Conservation (phyloP, 2,113 vertebrate species). For the Alaudala cheleensis region DNA sequence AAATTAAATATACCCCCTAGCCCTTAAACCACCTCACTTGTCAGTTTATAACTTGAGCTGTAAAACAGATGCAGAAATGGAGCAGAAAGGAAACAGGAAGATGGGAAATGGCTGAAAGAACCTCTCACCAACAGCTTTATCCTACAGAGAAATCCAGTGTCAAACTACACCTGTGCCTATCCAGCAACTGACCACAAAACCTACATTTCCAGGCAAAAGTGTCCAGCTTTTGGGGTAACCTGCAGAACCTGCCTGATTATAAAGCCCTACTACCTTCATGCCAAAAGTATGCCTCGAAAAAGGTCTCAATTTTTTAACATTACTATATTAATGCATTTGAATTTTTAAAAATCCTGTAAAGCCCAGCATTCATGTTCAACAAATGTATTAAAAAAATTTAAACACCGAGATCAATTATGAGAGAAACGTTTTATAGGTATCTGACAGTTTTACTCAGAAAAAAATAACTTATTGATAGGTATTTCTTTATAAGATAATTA, state of each 20-base stretch:
- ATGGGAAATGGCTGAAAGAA: not conserved
- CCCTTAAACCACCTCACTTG: not conserved
- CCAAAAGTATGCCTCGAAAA: not conserved
- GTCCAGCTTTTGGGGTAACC: not conserved
- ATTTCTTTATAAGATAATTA: not conserved
- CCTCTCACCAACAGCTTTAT: not conserved
- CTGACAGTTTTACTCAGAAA: not conserved
- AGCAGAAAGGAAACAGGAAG: not conserved
- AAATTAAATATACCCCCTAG: not conserved
- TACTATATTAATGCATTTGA: not conserved
- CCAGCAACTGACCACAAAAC: not conserved
- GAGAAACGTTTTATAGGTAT: not conserved
- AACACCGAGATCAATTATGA: not conserved
- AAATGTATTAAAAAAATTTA: not conserved
- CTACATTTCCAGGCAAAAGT: not conserved
- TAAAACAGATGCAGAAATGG: not conserved
- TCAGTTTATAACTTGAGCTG: not conserved
- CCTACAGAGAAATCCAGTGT: not conserved
- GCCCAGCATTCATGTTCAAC: not conserved
- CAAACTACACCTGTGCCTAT: not conserved
- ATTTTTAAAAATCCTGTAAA: not conserved
- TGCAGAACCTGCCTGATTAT: not conserved
- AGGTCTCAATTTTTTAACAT: not conserved
- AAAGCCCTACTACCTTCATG: not conserved
- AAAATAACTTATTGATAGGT: not conserved